These are phyloP conservation scores for Leptinotarsa defecta DNA, from an alignment of 1,140 invertebrate species.

Conservation along the genomic window DNA sequence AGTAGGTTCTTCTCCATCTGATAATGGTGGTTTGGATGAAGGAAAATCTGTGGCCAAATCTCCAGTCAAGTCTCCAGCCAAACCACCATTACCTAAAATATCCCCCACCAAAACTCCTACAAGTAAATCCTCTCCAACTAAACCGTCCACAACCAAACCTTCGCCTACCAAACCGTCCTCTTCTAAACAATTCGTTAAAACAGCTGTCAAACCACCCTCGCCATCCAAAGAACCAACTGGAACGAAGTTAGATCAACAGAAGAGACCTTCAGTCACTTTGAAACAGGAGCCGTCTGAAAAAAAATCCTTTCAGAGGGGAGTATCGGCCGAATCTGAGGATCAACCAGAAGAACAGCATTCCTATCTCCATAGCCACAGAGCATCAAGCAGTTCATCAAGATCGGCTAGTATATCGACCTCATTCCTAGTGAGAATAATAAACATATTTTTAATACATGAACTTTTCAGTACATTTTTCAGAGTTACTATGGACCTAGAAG, in stretches of 20 bases:
- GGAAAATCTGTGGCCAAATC: constrained; percentile 33
- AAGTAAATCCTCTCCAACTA: background rate
- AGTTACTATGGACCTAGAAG: constrained; percentile 57
- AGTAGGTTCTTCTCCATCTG: constrained; percentile 62
- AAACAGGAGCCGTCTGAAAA: constrained; percentile 20
- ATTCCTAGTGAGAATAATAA: constrained; percentile 37
- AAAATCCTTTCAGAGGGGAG: constrained; percentile 39
- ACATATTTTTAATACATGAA: background rate
- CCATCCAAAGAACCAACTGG: constrained; percentile 11
- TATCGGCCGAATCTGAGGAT: constrained; percentile 55
- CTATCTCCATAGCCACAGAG: constrained; percentile 41
- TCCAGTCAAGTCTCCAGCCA: constrained; percentile 20
- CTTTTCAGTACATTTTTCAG: constrained; percentile 46
- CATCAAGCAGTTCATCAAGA: constrained; percentile 48
- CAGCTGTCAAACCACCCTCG: background rate
- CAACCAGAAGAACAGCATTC: constrained; percentile 37
- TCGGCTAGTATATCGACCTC: constrained; percentile 51
- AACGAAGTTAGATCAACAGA: constrained; percentile 9
- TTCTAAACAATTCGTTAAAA: background rate
- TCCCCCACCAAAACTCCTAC: constrained; percentile 2
- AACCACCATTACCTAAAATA: constrained; percentile 18
- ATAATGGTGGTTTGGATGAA: constrained; percentile 46
- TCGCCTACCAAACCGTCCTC: background rate
- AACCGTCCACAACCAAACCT: background rate
- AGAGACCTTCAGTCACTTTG: constrained; percentile 27